Conservation (phyloP, 2,113 vertebrate genomes). For the Orthochromis indermauri region DNA sequence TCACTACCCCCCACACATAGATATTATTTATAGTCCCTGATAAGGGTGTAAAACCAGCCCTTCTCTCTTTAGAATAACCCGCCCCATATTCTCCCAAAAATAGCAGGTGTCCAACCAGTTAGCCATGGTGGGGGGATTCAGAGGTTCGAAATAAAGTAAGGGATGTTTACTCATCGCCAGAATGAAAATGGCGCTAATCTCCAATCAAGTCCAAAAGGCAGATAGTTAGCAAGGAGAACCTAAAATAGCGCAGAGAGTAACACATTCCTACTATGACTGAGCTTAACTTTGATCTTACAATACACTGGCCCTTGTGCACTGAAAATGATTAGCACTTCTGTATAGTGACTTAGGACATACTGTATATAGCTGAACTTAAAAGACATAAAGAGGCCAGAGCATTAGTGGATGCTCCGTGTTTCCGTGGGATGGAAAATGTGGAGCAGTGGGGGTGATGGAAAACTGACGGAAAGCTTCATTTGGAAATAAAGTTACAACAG, state of each 20-base stretch:
- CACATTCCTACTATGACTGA: conserved; percentile 44
- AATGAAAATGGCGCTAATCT: conserved; percentile 70
- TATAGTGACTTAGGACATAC: conserved; percentile 38
- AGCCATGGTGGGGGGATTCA: conserved; percentile 61
- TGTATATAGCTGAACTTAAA: conserved; percentile 44
- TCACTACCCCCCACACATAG: neutral
- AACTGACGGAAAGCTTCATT: conserved; percentile 16
- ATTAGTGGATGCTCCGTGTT: conserved; percentile 8
- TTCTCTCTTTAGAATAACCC: conserved; percentile 76
- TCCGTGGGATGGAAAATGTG: conserved; percentile 36
- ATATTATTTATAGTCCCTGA: conserved; percentile 78
- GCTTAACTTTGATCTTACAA: conserved; percentile 62
- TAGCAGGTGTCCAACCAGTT: conserved; percentile 73
- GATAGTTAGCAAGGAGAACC: conserved; percentile 66
- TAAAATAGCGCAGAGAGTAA: conserved; percentile 58
- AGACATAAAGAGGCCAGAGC: conserved; percentile 12
- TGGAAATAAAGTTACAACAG: conserved; percentile 15
- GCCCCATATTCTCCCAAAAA: conserved; percentile 70
- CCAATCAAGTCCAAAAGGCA: conserved; percentile 69
- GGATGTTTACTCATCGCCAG: conserved; percentile 72
- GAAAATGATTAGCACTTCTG: conserved; percentile 69
- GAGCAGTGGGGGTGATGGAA: conserved; percentile 4
- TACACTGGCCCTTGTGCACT: conserved; percentile 29
- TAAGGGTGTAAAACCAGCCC: conserved; percentile 61
- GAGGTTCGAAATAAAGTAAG: conserved; percentile 70